These are phyloP conservation scores for Drosophila sordidula DNA, from an alignment of 2,888 invertebrate species.

Conservation along the genomic window DNA sequence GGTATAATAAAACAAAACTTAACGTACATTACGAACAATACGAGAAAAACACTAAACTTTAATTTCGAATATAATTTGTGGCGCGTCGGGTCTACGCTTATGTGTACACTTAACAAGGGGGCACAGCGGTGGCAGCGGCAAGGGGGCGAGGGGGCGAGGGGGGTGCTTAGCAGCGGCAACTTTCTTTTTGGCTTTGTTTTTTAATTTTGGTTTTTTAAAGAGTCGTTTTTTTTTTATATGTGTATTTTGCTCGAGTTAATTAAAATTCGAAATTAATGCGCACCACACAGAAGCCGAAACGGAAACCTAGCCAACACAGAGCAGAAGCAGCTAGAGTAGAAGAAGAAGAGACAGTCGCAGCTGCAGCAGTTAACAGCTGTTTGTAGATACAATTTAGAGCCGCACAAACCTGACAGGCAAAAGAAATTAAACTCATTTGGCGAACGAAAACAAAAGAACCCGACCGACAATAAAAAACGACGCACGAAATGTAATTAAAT, in stretches of 20 bases:
- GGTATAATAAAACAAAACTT: constrained; percentile 4
- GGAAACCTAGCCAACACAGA: background rate
- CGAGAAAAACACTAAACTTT: constrained; percentile 43
- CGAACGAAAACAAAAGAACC: constrained; percentile 22
- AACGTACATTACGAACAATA: constrained; percentile 20
- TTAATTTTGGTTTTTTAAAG: constrained; percentile 18
- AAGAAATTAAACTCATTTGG: constrained; percentile 58
- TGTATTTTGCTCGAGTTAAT: constrained; percentile 58
- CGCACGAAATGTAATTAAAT: constrained; percentile 74
- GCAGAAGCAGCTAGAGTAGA: constrained; percentile 10
- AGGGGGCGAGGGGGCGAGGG: background rate
- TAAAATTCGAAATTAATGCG: constrained; percentile 75
- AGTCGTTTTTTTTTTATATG: constrained; percentile 27
- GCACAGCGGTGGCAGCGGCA: background rate
- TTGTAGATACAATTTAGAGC: constrained; percentile 42
- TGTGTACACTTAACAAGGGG: constrained; percentile 20
- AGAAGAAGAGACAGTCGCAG: background rate
- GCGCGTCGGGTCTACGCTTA: constrained; percentile 23
- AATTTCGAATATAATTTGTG: constrained; percentile 34
- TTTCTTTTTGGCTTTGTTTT: constrained; percentile 63
- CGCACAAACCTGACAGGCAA: constrained; percentile 26
- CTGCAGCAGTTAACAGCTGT: background rate
- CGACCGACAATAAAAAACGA: constrained; percentile 21
- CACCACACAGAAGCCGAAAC: constrained; percentile 20
- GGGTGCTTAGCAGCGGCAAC: constrained; percentile 42